phyloP scores from a whole-genome alignment of 2,797 vertebrate genomes.

The Poliocrania exsul region DNA sequence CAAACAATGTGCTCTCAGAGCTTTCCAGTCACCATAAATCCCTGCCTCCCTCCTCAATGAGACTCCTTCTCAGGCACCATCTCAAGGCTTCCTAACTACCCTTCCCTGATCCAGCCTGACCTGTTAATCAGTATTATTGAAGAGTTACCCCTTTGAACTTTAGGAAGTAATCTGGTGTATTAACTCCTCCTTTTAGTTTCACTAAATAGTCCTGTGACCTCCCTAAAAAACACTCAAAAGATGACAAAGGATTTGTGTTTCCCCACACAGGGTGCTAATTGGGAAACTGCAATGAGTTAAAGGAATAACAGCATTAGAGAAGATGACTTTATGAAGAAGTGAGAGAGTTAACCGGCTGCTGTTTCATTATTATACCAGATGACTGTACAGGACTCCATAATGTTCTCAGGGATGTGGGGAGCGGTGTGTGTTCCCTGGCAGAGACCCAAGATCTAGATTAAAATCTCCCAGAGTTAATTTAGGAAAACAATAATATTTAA shows the following conservation, averaged over 20 bases:
- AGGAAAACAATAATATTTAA: constrained; percentile 69
- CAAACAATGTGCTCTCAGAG: neutral
- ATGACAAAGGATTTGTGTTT: neutral
- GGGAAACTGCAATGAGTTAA: neutral
- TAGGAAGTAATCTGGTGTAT: neutral
- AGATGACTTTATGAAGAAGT: neutral
- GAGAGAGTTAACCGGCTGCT: constrained; percentile 42
- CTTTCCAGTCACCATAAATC: neutral
- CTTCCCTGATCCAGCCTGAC: neutral
- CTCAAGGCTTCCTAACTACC: neutral
- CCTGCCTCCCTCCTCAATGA: neutral
- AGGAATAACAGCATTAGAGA: neutral
- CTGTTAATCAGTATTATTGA: neutral
- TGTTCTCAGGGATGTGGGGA: constrained; percentile 58
- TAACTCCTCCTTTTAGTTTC: neutral
- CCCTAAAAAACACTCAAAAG: neutral
- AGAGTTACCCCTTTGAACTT: neutral
- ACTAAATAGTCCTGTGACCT: neutral
- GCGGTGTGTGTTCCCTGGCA: constrained; percentile 60
- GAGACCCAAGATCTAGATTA: constrained; percentile 61
- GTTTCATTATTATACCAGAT: neutral
- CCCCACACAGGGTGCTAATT: neutral
- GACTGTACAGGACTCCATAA: constrained; percentile 32
- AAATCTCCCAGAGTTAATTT: constrained; percentile 69
- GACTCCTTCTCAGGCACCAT: neutral